Percentiles rank a stretch among this genome's conserved stretches.
Evolutionary conservation across 2,797 vertebrate species (phyloP).

Genomic region (Acrossocheilus fasciatus): DNA sequence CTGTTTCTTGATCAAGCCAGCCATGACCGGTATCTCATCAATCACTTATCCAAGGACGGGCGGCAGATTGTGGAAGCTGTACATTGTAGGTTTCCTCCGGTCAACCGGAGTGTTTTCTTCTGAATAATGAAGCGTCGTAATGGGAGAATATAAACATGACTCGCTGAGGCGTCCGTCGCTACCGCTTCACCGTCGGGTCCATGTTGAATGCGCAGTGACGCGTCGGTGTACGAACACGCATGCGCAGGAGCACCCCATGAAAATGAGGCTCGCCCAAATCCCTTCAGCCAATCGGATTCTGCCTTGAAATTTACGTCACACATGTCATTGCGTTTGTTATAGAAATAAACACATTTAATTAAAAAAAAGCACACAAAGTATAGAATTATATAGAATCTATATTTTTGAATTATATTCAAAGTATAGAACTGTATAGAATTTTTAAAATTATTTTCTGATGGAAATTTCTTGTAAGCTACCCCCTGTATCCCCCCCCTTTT

Average conservation of each 20-base stretch:
- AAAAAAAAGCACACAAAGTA: no score
- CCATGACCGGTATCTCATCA: slow-evolving; percentile 70
- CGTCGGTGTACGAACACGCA: not conserved
- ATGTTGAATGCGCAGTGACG: slow-evolving; percentile 50
- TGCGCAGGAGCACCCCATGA: slow-evolving; percentile 35
- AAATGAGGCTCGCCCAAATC: slow-evolving; percentile 14
- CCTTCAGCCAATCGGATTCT: not conserved
- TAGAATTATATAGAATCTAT: no score
- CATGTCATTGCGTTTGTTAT: not conserved
- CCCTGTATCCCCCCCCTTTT: not conserved
- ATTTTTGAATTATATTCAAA: no score
- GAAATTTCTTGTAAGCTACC: not conserved
- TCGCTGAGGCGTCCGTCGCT: slow-evolving; percentile 5
- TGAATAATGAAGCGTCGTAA: not conserved
- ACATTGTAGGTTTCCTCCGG: slow-evolving; percentile 33
- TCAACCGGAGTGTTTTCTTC: slow-evolving; percentile 11
- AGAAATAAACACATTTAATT: not conserved
- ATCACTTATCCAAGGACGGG: slow-evolving; percentile 59
- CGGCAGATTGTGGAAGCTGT: slow-evolving; percentile 35
- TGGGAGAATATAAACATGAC: slow-evolving; percentile 19
- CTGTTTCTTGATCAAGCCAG: slow-evolving; percentile 86
- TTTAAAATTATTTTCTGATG: no score
- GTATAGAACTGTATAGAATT: no score
- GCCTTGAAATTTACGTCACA: not conserved
- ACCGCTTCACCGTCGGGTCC: slow-evolving; percentile 38